Base-by-base conservation (phyloP, 2,113 vertebrate genomes). In the Eublepharis macularius region DNA sequence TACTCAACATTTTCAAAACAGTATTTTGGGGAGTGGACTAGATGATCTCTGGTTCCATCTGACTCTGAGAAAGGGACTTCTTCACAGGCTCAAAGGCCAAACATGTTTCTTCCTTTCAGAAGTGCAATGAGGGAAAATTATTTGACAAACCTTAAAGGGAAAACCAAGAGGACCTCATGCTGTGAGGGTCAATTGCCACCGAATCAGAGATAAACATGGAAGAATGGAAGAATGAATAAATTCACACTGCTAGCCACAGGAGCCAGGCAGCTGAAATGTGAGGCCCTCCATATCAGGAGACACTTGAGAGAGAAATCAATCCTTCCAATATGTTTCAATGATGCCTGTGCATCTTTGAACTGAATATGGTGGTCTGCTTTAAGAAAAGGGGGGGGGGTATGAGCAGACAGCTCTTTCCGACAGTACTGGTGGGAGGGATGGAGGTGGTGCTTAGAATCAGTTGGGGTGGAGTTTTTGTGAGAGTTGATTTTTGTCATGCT, bases 401-500 rank as follows among this genome's bases (percentile, higher is more conserved):
- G 4, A 47, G 45, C 41, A 80, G 76, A 54, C 41, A 39, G 0
- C 0, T 78, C 77, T 65, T 54, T 74, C 76, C 39, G 76, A 54
- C 47, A 83, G 36, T 16, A 0, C 0, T 57, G 74, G 69, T 24
- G 41, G 76, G 65, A 66, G 32, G 73, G 83, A 72, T 21, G 19
- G 45, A 86, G 72, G 57, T 66, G 65, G 81, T 89, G 89, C 89
- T 91, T 83, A 93, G 83, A 39, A 69, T 60, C 83, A 74, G 81
- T 75, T 85, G 87, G 43, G 0, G 29, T 86, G 91, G 81, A 84
- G 85, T 76, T 76, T 68, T 63, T 76, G 74, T 39, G 86, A 86
- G 88, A 81, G 90, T 89, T 87, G 86, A 29, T 84, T 1, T 87
- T 89, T 93, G 88, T 88, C 92, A 85, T 86, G 90, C 93, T 2